Percentiles rank a stretch among this genome's conserved stretches.
These are phyloP conservation scores for Tillus elongatus DNA, from an alignment of 2,888 invertebrate genomes.

Conservation along the genomic window DNA sequence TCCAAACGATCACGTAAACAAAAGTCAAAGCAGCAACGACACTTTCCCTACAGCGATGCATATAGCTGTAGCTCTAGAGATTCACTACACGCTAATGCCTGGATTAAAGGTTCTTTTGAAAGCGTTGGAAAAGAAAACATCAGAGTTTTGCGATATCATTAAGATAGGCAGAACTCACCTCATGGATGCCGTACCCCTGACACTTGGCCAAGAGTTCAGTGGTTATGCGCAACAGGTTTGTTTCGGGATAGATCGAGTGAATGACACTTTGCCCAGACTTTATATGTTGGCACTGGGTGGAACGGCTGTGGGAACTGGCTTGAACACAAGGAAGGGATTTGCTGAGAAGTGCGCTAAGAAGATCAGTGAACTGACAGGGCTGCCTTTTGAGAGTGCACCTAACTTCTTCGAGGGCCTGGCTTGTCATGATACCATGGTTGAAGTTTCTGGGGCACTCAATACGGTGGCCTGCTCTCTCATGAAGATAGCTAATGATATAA, in stretches of 20 bases:
- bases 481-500: constrained; percentile 93
- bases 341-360: constrained; percentile 85
- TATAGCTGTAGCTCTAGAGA: constrained; percentile 86
- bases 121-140: constrained; percentile 65
- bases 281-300: constrained; percentile 91
- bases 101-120: constrained; percentile 63
- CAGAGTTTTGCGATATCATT: constrained; percentile 81
- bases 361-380: constrained; percentile 70
- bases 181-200: constrained; percentile 91
- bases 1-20: constrained; percentile 99
- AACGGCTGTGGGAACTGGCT: constrained; percentile 96
- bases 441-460: constrained; percentile 90
- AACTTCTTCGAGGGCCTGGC: constrained; percentile 98
- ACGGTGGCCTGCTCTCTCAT: constrained; percentile 85
- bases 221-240: constrained; percentile 80
- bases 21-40: constrained; percentile 96
- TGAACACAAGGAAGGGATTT: constrained; percentile 91
- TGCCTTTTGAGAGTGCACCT: constrained; percentile 87
- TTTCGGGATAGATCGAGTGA: constrained; percentile 67
- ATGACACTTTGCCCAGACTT: constrained; percentile 53
- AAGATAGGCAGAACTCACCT: constrained; percentile 90
- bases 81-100: constrained; percentile 74
- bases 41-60: constrained; percentile 99
- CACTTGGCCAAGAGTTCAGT: constrained; percentile 96
- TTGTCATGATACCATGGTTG: constrained; percentile 85